A percentile compares a stretch with the other conserved stretches of the same genome.
Conservation (phyloP, 2,797 vertebrate species). For the Gymnocypris eckloni region DNA sequence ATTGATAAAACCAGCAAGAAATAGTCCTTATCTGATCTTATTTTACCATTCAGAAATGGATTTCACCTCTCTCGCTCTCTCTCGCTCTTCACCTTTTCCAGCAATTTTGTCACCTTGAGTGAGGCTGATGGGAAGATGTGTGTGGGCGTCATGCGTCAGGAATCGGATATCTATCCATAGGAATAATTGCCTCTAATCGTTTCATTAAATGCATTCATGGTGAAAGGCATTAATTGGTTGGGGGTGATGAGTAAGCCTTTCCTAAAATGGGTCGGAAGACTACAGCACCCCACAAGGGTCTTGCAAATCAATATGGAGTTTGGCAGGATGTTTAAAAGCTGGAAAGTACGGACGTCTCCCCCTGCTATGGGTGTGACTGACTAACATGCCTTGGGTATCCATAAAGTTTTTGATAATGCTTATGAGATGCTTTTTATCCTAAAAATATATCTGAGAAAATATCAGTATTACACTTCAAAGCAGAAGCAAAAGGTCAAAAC, state of each 20-base stretch:
- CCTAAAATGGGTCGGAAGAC: slow-evolving; percentile 36
- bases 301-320: slow-evolving; percentile 37
- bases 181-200: slow-evolving; percentile 40
- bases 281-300: background rate
- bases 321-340: slow-evolving; percentile 38
- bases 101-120: slow-evolving; percentile 26
- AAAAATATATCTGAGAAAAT: background rate
- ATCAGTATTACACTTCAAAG: background rate
- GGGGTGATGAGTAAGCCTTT: slow-evolving; percentile 24
- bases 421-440: background rate
- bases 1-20: background rate
- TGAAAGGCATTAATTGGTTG: slow-evolving; percentile 40
- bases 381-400: background rate
- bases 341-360: background rate
- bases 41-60: background rate
- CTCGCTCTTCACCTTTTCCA: slow-evolving; percentile 6
- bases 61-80: slow-evolving; percentile 23
- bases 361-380: background rate
- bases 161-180: slow-evolving; percentile 43
- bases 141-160: slow-evolving; percentile 32
- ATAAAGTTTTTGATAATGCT: background rate
- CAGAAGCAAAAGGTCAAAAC: slow-evolving; percentile 3
- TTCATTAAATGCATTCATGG: slow-evolving; percentile 42
- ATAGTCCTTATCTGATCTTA: slow-evolving; percentile 6
- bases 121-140: slow-evolving; percentile 31